phyloP scores from a whole-genome alignment of 2,797 vertebrate genomes.

The Cheirogaleus major region DNA sequence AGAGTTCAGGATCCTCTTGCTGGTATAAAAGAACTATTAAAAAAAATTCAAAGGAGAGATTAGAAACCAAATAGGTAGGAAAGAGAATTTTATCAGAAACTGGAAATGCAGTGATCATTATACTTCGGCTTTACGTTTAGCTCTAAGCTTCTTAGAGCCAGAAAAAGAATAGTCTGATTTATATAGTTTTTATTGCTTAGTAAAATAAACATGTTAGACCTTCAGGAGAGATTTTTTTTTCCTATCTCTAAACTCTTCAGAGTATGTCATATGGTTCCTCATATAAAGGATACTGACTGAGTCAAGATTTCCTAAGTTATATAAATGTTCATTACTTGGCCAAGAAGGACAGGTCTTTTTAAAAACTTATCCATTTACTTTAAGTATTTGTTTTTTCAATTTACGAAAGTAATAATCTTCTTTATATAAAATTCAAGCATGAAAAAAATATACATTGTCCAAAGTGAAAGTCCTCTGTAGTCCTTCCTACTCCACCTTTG shows the following conservation, averaged over 20 bases:
- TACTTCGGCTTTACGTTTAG: constrained; percentile 46
- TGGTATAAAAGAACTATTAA: constrained; percentile 43
- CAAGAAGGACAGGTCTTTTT: not conserved
- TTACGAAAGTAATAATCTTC: not conserved
- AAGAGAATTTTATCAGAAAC: constrained; percentile 29
- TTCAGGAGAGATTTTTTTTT: constrained; percentile 24
- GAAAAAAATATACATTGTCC: constrained; percentile 15
- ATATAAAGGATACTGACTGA: not conserved
- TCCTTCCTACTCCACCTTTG: not conserved
- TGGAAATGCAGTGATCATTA: not conserved
- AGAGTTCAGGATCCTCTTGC: not conserved
- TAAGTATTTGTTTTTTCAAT: not conserved
- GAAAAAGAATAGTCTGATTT: constrained; percentile 14
- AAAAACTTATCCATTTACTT: not conserved
- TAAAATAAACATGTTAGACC: not conserved
- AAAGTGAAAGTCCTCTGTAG: not conserved
- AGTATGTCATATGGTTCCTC: constrained; percentile 15
- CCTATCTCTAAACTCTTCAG: not conserved
- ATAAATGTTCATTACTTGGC: constrained; percentile 42
- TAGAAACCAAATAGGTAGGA: constrained; percentile 8
- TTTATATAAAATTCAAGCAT: constrained; percentile 28
- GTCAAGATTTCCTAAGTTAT: constrained; percentile 16
- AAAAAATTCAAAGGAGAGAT: not conserved
- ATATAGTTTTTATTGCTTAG: not conserved
- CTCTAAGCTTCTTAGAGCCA: constrained; percentile 6